phyloP scores from a whole-genome alignment of 2,113 vertebrate species.

The Oxyura jamaicensis region DNA sequence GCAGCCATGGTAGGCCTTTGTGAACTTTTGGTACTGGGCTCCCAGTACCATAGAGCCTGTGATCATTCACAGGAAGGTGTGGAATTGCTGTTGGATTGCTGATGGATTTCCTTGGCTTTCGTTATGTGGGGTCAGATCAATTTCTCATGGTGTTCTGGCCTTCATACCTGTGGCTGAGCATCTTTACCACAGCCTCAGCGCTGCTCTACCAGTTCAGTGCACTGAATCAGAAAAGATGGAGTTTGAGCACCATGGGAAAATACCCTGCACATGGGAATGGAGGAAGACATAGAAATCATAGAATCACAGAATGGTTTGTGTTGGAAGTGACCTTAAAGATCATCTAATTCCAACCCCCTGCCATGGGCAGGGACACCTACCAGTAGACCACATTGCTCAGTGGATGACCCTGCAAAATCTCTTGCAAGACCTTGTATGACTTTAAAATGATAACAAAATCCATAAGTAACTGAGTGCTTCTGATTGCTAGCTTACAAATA shows the following conservation, averaged over 20 bases:
- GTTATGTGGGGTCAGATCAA: not conserved
- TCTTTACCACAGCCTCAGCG: not conserved
- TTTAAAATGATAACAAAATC: not conserved
- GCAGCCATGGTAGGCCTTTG: rapidly evolving
- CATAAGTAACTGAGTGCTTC: not conserved
- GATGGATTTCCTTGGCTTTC: not conserved
- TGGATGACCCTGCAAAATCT: not conserved
- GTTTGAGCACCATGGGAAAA: not conserved
- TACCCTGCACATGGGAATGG: rapidly evolving
- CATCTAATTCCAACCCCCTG: too few species aligned
- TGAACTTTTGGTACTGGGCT: not conserved
- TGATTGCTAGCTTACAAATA: rapidly evolving
- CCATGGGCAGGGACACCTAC: too few species aligned
- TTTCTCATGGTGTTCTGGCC: not conserved
- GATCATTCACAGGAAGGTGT: not conserved
- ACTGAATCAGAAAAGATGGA: rapidly evolving
- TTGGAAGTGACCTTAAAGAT: too few species aligned
- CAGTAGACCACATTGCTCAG: too few species aligned
- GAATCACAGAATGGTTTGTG: too few species aligned
- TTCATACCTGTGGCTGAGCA: not conserved
- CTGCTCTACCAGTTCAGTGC: not conserved
- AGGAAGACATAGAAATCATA: not conserved
- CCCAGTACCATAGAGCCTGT: not conserved
- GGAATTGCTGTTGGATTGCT: not conserved
- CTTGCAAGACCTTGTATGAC: not conserved